Base-by-base conservation (phyloP, 2,113 vertebrate species). In the Genyomyrus donnyi region DNA sequence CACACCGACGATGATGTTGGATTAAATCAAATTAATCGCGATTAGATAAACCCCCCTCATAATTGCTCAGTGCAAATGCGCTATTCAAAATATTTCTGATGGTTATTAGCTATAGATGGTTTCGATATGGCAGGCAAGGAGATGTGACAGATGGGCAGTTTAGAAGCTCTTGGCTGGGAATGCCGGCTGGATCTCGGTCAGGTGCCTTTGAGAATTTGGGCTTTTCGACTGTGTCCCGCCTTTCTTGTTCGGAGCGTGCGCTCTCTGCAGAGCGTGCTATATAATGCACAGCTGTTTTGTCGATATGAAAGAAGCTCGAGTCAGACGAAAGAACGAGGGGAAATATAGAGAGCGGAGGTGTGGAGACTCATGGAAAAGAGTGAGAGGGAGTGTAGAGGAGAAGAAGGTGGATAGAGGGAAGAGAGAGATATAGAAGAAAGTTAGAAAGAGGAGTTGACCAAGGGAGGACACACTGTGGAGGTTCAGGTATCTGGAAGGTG, bases 41-140 rank as follows among this genome's bases (percentile, higher is more conserved):
- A 80, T 80, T 42, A 80, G 31, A 42, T 80, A 80, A 80, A 80
- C 35, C 35, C 15, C 31, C 31, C 17, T 39, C 5, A 5, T 17
- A 80, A 80, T 42, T 42, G 74, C 74, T 42, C 74, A 80, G 74
- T 10, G 35, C 31, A 80, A 80, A 80, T 19, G 15, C 13, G 5
- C 52, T 48, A 85, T 90, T 91, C 56, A 49, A 85, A 9, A 11
- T 42, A 88, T 91, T 77, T 77, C n/a, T 48, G 35, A 77, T 49
- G 62, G 42, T 70, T 48, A 48, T 77, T 85, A 42, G 13, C 86
- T 39, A 19, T 89, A 80, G 86, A 50, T 49, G 53, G 74, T 42
- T 62, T 62, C 42, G 56, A 53, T 58, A 31, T 42, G 52, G 31
- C 87, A 58, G 87, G 31, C 35, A 39, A 24, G 35, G 48, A 31